Percentiles rank a stretch among this genome's conserved stretches.
Evolutionary conservation across 2,113 vertebrate genomes (phyloP).

Genomic region (Dipodomys ordii): DNA sequence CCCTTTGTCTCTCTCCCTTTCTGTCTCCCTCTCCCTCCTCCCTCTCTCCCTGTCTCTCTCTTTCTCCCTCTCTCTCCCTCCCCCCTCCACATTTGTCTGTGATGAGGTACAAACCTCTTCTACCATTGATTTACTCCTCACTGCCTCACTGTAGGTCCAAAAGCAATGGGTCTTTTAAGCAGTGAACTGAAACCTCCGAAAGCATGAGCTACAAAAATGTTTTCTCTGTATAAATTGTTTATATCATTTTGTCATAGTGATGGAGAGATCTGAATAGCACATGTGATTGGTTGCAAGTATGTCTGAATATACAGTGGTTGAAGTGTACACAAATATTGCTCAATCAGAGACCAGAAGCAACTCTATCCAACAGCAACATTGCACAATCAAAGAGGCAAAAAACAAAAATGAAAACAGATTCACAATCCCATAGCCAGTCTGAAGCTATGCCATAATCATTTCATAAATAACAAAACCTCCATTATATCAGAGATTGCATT

Average conservation of each 20-base stretch:
- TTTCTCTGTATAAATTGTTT: neutral
- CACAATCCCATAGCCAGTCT: neutral
- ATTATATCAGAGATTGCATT: neutral
- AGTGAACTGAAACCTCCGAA: neutral
- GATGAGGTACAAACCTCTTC: neutral
- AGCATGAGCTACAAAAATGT: neutral
- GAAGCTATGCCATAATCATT: neutral
- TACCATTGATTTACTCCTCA: fast-evolving
- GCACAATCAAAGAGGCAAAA: neutral
- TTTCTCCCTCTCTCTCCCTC: no score
- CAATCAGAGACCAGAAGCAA: neutral
- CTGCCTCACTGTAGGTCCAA: neutral
- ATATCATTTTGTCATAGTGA: neutral
- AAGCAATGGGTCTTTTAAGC: no score
- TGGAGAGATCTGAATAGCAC: neutral
- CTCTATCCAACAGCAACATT: no score
- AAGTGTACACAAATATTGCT: neutral
- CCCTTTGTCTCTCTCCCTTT: no score
- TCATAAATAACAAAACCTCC: neutral
- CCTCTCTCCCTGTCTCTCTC: neutral
- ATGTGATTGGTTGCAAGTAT: neutral
- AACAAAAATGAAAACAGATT: neutral
- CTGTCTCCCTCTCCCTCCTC: no score
- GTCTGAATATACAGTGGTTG: neutral
- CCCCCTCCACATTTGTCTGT: no score